A percentile compares a stretch with the other conserved stretches of the same genome.
Conservation (phyloP, 2,113 vertebrate genomes). For the Brachypteracias leptosomus region DNA sequence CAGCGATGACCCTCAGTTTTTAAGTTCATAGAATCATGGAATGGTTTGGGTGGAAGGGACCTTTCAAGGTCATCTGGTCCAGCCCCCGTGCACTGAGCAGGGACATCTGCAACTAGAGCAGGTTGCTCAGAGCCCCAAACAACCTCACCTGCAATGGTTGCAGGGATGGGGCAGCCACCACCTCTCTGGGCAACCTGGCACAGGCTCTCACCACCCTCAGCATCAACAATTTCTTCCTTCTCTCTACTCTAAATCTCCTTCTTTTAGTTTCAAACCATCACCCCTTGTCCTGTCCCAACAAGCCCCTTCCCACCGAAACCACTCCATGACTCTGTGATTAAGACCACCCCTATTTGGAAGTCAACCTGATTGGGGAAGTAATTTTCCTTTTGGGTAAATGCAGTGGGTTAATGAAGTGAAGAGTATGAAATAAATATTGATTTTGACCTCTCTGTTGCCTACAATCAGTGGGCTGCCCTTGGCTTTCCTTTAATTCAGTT, state of each 20-base stretch:
- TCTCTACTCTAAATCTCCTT: not conserved
- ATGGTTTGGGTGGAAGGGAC: not conserved
- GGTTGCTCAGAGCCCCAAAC: not conserved
- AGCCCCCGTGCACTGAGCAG: not conserved
- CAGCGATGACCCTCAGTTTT: not conserved
- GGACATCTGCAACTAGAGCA: not conserved
- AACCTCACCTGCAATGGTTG: not conserved
- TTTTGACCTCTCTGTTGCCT: not conserved
- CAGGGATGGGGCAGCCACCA: not conserved
- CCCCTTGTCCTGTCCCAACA: too few species aligned
- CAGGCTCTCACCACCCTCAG: too few species aligned
- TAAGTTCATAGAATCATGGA: not conserved
- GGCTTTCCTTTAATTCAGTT: not conserved
- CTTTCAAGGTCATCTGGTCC: not conserved
- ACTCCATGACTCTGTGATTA: not conserved
- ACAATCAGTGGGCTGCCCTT: not conserved
- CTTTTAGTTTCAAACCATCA: too few species aligned
- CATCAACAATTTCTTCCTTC: not conserved
- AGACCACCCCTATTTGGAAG: not conserved
- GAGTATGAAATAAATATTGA: constrained; percentile 7
- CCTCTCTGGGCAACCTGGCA: not conserved
- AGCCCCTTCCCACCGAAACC: not conserved
- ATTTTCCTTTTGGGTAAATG: not conserved
- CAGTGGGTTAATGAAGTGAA: not conserved
- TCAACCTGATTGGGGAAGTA: not conserved